These are phyloP conservation scores for Drosophila tripunctata DNA, from an alignment of 2,888 invertebrate genomes.

Conservation along the genomic window DNA sequence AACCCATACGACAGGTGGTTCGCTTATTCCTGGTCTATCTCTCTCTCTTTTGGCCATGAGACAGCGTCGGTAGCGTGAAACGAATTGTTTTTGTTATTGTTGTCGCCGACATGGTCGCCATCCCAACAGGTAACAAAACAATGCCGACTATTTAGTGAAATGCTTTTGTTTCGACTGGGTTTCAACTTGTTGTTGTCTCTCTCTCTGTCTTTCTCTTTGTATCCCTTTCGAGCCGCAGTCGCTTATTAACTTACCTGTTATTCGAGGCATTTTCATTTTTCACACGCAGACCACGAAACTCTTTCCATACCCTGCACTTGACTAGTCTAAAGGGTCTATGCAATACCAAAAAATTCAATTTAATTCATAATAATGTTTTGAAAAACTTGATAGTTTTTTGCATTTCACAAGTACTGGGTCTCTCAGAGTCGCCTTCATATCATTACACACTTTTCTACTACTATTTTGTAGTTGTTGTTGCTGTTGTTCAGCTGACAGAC, in stretches of 20 bases:
- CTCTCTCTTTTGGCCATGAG: slow-evolving; percentile 30
- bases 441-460: neutral
- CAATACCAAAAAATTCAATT: neutral
- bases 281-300: slow-evolving; percentile 52
- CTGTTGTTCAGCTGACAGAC: slow-evolving; percentile 29
- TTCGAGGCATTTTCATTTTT: slow-evolving; percentile 67
- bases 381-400: too few species aligned
- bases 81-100: slow-evolving; percentile 41
- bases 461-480: neutral
- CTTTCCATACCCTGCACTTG: neutral
- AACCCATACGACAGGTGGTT: slow-evolving; percentile 48
- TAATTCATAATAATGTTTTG: too few species aligned
- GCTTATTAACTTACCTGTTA: slow-evolving; percentile 78
- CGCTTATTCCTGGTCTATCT: slow-evolving; percentile 17
- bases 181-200: slow-evolving; percentile 19
- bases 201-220: too few species aligned
- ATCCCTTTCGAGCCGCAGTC: slow-evolving; percentile 4
- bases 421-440: neutral
- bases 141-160: slow-evolving; percentile 72
- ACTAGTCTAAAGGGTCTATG: neutral
- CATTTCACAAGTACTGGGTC: neutral
- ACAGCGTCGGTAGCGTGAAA: slow-evolving; percentile 48
- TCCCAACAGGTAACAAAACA: slow-evolving; percentile 61
- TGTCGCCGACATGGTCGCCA: slow-evolving; percentile 47
- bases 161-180: slow-evolving; percentile 59